Base-by-base conservation (phyloP, 2,888 invertebrate species). In the Hedya salicella region DNA sequence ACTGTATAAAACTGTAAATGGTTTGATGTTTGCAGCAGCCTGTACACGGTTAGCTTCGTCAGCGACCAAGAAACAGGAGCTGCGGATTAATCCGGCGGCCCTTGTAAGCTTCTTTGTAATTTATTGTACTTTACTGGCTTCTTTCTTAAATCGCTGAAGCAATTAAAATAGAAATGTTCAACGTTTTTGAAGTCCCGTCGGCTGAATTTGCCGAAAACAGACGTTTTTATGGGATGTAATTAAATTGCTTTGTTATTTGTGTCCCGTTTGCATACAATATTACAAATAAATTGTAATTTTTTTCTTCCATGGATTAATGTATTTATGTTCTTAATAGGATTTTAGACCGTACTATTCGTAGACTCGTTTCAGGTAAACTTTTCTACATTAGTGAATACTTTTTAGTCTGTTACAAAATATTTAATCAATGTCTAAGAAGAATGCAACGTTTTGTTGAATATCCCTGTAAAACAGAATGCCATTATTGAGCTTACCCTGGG, bases 1-100 rank as follows among this genome's bases (percentile, higher is more conserved):
- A 14, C 9, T n/a, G 9, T 40, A 54, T 44, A 30, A 56, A 64
- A 54, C 17, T 30, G 54, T 49, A 53, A 59, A 65, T 59, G 50
- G 52, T 60, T 66, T 60, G 52, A 70, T 69, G 65, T 70, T 64
- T 62, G 70, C 79, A 80, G 86, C 86, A 82, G 82, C 87, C 87
- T 89, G 89, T 89, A 90, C 89, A 91, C 85, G 80, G 88, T 91
- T 89, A 91, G 86, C 86, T 80, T 84, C 79, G 76, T 80, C 82
- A 86, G 89, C 88, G 86, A 82, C 83, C 83, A 86, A 86, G 85
- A 86, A 87, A 87, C 86, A 86, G 87, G 87, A 88, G 85, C 88
- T 89, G 88, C 86, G 81, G 83, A 83, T 86, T 85, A 84, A 78
- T 79, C 79, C 83, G 83, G 78, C 81, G 82, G 82, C 87, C 88